Percentiles rank a stretch among this genome's conserved stretches.
phyloP scores from a whole-genome alignment of 2,797 vertebrate genomes.

The Hemitrygon akajei region DNA sequence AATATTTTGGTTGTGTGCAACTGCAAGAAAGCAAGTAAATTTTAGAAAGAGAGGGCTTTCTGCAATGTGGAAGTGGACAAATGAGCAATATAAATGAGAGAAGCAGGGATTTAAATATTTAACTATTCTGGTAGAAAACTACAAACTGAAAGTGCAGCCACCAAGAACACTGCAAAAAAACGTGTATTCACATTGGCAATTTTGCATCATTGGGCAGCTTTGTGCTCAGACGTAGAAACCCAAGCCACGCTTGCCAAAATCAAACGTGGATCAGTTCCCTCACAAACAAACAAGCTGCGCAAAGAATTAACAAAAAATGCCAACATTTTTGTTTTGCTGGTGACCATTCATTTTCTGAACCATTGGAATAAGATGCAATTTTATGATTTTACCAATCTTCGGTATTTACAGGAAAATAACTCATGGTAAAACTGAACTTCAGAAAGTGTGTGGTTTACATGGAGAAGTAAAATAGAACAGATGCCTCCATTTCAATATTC shows the following conservation, averaged over 20 bases:
- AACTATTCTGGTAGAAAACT: not conserved
- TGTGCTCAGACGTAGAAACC: not conserved
- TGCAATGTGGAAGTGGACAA: not conserved
- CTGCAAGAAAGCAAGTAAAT: not conserved
- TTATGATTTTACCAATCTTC: not conserved
- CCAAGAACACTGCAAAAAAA: not conserved
- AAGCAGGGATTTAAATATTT: not conserved
- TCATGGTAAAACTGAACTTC: not conserved
- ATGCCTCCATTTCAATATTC: not conserved
- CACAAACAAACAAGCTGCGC: not conserved
- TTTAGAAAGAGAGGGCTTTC: not conserved
- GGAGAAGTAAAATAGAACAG: conserved; percentile 14
- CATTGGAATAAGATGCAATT: not conserved
- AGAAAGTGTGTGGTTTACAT: conserved; percentile 9
- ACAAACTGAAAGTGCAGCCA: not conserved
- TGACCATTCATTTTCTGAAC: not conserved
- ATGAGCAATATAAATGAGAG: not conserved
- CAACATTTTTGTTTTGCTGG: not conserved
- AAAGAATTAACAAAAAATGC: not conserved
- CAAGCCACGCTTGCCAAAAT: not conserved
- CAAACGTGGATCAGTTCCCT: not conserved
- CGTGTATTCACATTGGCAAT: not conserved
- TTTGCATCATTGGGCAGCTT: not conserved
- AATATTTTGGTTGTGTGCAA: not conserved
- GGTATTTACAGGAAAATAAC: not conserved